Conservation (phyloP, 2,797 vertebrate genomes). For the Lacerta bilineata region DNA sequence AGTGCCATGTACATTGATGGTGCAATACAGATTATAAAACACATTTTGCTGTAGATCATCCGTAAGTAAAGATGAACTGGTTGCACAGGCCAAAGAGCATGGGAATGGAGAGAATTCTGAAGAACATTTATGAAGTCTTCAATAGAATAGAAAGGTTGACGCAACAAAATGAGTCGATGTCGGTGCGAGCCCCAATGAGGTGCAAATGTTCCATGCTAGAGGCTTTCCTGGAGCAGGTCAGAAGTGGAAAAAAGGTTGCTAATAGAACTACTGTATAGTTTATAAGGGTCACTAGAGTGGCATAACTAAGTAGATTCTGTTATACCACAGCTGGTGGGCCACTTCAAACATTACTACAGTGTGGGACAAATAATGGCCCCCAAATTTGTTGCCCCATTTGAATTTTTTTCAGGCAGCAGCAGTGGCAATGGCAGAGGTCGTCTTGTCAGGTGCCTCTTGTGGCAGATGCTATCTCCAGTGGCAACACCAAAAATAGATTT, state of each 20-base stretch:
- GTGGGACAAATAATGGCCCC: not conserved
- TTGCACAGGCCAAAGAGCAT: not conserved
- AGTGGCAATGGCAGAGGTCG: not conserved
- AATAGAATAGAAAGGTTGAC: not conserved
- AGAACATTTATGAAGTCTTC: not conserved
- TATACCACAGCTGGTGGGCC: not conserved
- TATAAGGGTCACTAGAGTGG: not conserved
- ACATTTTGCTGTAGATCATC: not conserved
- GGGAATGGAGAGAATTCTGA: not conserved
- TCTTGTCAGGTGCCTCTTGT: not conserved
- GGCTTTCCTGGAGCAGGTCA: not conserved
- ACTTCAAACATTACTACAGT: not conserved
- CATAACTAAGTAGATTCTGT: not conserved
- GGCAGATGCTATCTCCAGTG: not conserved
- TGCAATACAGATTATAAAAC: not conserved
- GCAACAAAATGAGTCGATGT: not conserved
- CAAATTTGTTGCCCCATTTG: not conserved
- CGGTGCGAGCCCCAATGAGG: not conserved
- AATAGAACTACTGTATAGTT: not conserved
- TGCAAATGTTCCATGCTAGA: not conserved
- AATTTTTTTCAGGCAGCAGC: not conserved
- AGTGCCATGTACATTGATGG: not conserved
- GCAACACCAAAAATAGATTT: too few relatives aligned
- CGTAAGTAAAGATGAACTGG: constrained; percentile 27
- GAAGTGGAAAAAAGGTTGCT: too few relatives aligned